Base-by-base conservation (phyloP, 1,140 invertebrate genomes). In the Drosophila nigromelanica region DNA sequence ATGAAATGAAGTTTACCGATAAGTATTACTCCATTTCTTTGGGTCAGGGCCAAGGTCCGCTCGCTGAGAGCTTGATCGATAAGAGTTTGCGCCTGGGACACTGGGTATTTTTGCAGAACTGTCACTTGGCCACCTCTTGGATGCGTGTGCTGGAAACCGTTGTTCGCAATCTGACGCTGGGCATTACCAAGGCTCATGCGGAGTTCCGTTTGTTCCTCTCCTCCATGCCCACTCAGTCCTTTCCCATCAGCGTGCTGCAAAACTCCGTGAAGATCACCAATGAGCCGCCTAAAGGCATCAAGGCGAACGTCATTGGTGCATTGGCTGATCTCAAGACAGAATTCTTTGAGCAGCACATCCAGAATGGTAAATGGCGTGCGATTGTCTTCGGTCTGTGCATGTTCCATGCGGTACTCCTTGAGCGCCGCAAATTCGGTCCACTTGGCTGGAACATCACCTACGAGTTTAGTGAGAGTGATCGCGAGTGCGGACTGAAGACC, bases 231-330 rank as follows among this genome's bases (percentile, higher is more conserved):
- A 96, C 93, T 18, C 94, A 92, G n/a, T 92, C 93, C n/a, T 99
- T 99, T 91, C 98, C 98, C 0, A 96, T 98, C 0, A 96, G 96
- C 0, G 95, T 98, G 1, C 93, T 98, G 5, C 97, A 98, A 91
- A 98, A 98, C 90, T 96, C 97, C 39, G 95, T 98, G 0, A 98
- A 98, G 93, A 97, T 98, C 45, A 98, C 97, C 0, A 98, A 98
- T 87, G 97, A 98, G 90, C 96, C 97, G 0, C 97, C 98, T 0
- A 97, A 97, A 92, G 97, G 98, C 1, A 92, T 98, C 1, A 94
- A 95, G 77, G 94, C 95, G 0, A 96, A 98, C 91, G 93, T 98
- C 0, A 95, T 96, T 72, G 93, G 96, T 58, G 96, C 97, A 0
- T 94, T 98, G 50, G 93, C 94, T 24, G 97, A 98, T 85, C 94